Conservation (phyloP, 2,888 invertebrate species). For the Pandemis heparana region DNA sequence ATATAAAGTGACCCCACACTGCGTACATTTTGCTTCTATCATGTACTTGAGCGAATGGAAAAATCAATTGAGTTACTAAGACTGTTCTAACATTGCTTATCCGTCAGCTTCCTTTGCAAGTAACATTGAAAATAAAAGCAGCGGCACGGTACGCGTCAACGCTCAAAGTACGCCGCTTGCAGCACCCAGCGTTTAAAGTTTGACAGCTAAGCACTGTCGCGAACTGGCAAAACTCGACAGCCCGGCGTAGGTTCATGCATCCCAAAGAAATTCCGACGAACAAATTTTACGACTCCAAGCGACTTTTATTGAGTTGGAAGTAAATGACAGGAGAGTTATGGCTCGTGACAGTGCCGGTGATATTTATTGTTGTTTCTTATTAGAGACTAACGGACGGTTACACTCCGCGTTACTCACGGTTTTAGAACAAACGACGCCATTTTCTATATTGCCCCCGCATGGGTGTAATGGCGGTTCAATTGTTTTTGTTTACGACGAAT, state of each 20-base stretch:
- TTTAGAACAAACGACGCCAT: conserved; percentile 33
- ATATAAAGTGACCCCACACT: too few species aligned
- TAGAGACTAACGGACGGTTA: conserved; percentile 31
- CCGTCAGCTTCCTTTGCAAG: too few species aligned
- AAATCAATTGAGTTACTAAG: too few species aligned
- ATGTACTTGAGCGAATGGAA: too few species aligned
- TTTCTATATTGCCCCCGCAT: conserved; percentile 26
- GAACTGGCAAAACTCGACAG: conserved; percentile 53
- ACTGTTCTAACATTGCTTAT: too few species aligned
- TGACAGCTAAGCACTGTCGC: conserved; percentile 56
- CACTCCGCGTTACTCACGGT: conserved; percentile 26
- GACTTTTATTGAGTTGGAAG: conserved; percentile 54
- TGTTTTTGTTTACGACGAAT: conserved; percentile 37
- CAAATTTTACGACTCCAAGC: conserved; percentile 49
- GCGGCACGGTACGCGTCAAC: background rate
- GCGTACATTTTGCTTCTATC: too few species aligned
- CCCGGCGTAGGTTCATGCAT: conserved; percentile 49
- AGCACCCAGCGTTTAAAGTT: conserved; percentile 48
- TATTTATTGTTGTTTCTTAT: conserved; percentile 42
- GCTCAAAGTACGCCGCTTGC: conserved; percentile 30
- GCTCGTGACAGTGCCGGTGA: conserved; percentile 32
- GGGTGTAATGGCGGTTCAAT: conserved; percentile 34
- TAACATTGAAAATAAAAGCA: too few species aligned
- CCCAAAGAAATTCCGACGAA: conserved; percentile 50
- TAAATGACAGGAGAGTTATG: conserved; percentile 46